Evolutionary conservation across 2,888 invertebrate genomes (phyloP).

Genomic region (Lasioglossum oenotherae): DNA sequence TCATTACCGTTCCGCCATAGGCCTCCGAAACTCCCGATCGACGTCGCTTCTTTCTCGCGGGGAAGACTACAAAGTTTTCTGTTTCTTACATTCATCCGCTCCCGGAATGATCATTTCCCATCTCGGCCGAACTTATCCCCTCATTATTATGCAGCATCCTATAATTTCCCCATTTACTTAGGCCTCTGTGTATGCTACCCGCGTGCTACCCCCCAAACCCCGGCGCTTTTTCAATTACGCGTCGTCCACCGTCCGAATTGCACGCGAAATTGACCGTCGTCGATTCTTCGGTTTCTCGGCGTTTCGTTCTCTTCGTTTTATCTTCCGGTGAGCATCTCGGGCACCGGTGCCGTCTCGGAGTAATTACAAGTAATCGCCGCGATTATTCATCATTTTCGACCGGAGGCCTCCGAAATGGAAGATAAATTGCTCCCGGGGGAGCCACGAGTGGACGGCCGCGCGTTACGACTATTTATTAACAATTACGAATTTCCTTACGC

Average conservation of each 20-base stretch:
- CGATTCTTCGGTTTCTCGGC: conserved; percentile 2
- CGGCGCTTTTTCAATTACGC: neutral
- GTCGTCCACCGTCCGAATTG: neutral
- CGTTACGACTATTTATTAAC: conserved; percentile 38
- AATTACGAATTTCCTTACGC: conserved; percentile 16
- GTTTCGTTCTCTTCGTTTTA: neutral
- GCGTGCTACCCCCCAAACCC: neutral
- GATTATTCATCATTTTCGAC: conserved; percentile 27
- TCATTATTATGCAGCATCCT: conserved; percentile 2
- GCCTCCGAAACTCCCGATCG: neutral
- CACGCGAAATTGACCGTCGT: conserved; percentile 18
- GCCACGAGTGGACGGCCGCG: neutral
- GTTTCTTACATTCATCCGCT: conserved; percentile 9
- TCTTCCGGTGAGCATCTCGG: neutral
- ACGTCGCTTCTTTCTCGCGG: neutral
- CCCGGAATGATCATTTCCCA: conserved; percentile 7
- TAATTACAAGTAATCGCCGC: conserved; percentile 32
- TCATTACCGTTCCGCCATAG: neutral
- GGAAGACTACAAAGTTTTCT: neutral
- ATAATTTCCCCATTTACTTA: conserved; percentile 12
- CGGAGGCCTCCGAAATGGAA: conserved; percentile 7
- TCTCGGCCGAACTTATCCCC: neutral
- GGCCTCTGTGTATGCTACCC: neutral
- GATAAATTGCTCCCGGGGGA: conserved; percentile 16
- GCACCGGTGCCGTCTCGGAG: neutral